Percentiles rank a stretch among this genome's conserved stretches.
These are phyloP conservation scores for Leucophenga montana DNA, from an alignment of 2,888 invertebrate species.

Conservation along the genomic window DNA sequence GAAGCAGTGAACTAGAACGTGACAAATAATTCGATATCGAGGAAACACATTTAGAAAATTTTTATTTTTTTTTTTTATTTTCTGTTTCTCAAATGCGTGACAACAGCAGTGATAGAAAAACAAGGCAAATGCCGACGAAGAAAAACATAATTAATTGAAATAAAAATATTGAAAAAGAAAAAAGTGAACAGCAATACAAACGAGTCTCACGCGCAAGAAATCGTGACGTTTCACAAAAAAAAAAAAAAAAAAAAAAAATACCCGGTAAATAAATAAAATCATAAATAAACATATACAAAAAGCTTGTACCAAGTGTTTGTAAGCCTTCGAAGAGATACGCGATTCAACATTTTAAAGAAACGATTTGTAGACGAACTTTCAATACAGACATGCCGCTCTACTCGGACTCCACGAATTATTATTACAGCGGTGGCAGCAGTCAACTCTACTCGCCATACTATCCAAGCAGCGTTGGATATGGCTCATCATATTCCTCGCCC, in stretches of 20 bases:
- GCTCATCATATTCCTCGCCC: slow-evolving; percentile 52
- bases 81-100: slow-evolving; percentile 1
- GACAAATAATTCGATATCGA: slow-evolving; percentile 9
- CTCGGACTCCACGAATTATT: slow-evolving; percentile 78
- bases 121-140: neutral
- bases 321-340: neutral
- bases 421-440: slow-evolving; percentile 74
- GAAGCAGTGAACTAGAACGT: slow-evolving; percentile 3
- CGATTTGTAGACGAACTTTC: too few relatives aligned
- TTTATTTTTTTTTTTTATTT: slow-evolving; percentile 6
- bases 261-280: neutral
- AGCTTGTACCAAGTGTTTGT: too few relatives aligned
- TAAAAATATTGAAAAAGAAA: neutral
- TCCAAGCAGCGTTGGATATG: slow-evolving; percentile 75
- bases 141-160: neutral
- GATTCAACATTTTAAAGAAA: slow-evolving; percentile 34
- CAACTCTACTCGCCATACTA: slow-evolving; percentile 74
- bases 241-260: neutral
- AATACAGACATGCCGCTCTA: slow-evolving; percentile 78
- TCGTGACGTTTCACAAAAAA: slow-evolving; percentile 3
- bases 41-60: neutral
- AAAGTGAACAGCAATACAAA: neutral
- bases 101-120: neutral
- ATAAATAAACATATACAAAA: too few relatives aligned
- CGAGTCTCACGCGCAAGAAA: neutral